A percentile compares a stretch with the other conserved stretches of the same genome.
Evolutionary conservation across 2,888 invertebrate species (phyloP).

Genomic region (Microctonus brassicae): DNA sequence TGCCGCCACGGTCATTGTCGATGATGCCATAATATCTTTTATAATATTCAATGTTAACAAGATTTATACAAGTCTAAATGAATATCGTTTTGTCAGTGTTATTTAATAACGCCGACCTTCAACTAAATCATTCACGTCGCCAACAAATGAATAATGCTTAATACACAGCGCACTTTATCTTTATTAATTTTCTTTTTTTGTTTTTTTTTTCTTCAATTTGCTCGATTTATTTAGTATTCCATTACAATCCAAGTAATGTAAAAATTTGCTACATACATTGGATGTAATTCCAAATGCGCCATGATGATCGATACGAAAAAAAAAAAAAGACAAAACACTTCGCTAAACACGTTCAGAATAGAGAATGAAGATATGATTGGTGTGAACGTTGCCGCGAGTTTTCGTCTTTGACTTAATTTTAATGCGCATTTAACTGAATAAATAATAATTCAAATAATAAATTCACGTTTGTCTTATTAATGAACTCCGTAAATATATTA

Average conservation of each 20-base stretch:
- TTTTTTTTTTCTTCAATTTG: too few relatives aligned
- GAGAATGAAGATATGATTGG: conserved; percentile 30
- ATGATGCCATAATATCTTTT: conserved; percentile 55
- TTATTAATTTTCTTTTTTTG: neutral
- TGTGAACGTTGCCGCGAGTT: conserved; percentile 36
- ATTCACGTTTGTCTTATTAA: neutral
- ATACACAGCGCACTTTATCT: neutral
- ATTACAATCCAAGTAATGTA: conserved; percentile 29
- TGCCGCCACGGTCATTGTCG: conserved; percentile 62
- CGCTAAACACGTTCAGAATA: conserved; percentile 12
- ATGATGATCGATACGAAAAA: conserved; percentile 41
- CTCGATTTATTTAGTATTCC: conserved; percentile 1
- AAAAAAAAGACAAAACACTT: conserved; percentile 42
- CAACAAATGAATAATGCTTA: neutral
- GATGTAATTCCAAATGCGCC: conserved; percentile 44
- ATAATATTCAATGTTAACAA: neutral
- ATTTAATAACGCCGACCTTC: conserved; percentile 8
- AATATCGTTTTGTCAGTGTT: neutral
- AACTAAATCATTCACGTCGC: conserved; percentile 28
- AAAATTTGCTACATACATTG: conserved; percentile 40
- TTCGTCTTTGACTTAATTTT: conserved; percentile 24
- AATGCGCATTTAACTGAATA: conserved; percentile 2
- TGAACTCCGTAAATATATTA: neutral
- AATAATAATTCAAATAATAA: neutral
- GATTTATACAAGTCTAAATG: neutral